Base-by-base conservation (phyloP, 2,113 vertebrate species). In the Syngnathoides biaculeatus region DNA sequence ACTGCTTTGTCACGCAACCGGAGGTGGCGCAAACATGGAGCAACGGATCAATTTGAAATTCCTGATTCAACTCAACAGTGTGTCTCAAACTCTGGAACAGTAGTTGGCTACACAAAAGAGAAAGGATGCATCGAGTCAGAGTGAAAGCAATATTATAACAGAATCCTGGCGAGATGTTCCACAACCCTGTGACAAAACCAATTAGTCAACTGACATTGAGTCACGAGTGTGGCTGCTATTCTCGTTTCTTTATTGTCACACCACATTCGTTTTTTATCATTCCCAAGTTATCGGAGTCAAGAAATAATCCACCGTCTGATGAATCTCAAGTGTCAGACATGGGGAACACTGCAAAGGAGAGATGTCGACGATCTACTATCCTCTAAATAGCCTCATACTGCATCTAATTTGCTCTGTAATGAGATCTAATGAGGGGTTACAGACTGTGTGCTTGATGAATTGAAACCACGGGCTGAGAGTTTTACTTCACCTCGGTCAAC, bases 391-490 rank as follows among this genome's bases (percentile, higher is more conserved):
- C 67, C 79, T 84, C 80, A 84, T 66, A 68, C 72, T 65, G 68
- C 68, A 65, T 79, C 78, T 86, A 84, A 88, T 91, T 89, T 86
- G 73, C 79, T 75, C 76, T 71, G 80, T 89, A 87, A 90, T 88
- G 84, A 87, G 86, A 84, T 73, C 79, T 88, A 90, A 90, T 86
- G 81, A 87, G 77, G 76, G 83, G 83, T 86, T 82, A 71, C 80
- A 72, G 84, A 86, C 70, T 74, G 68, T 67, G 47, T 64, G 74
- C 69, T 83, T 85, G 84, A 90, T 84, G 76, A 84, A 82, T 74
- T 82, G 71, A 80, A 79, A 75, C 72, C 82, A 80, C 67, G 67
- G 74, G 40, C 65, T 73, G 65, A 72, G 72, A 80, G 75, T 78
- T 81, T 84, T 79, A 81, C 73, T 79, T 84, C 86, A 68, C 72